Evolutionary conservation across 2,113 vertebrate genomes (phyloP).

Genomic region (Sakesphorus luctuosus): DNA sequence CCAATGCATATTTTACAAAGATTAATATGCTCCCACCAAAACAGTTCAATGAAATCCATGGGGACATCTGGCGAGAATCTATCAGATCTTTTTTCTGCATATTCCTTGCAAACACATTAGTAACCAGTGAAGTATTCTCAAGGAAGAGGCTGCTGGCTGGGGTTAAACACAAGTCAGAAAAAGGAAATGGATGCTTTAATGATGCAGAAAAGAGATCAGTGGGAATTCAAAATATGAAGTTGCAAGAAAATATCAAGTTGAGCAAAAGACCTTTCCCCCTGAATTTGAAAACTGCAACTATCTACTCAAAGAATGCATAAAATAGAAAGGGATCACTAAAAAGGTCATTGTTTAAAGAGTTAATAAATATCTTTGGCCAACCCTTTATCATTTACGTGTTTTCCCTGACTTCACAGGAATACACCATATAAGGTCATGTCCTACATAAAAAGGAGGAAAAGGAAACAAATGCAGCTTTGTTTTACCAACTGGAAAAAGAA

Average conservation of each 20-base stretch:
- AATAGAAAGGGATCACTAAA: background rate
- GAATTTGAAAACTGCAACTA: background rate
- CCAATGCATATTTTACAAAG: slow-evolving; percentile 33
- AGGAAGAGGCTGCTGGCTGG: background rate
- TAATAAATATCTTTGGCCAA: background rate
- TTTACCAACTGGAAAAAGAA: background rate
- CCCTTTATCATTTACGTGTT: background rate
- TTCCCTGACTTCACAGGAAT: background rate
- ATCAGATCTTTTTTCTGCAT: background rate
- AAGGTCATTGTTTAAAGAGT: background rate
- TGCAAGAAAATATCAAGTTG: background rate
- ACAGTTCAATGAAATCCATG: background rate
- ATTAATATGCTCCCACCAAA: slow-evolving; percentile 29
- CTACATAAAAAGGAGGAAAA: background rate
- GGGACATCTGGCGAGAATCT: background rate
- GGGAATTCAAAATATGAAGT: background rate
- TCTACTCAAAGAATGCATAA: background rate
- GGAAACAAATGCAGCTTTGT: background rate
- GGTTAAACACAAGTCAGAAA: background rate
- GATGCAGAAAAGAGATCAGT: background rate
- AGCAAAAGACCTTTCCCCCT: background rate
- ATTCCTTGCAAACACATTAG: slow-evolving; percentile 8
- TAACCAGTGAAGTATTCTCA: background rate
- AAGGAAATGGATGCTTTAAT: background rate
- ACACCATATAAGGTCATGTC: background rate